Evolutionary conservation across 2,113 vertebrate genomes (phyloP).

Genomic region (Odontophorus gujanensis): DNA sequence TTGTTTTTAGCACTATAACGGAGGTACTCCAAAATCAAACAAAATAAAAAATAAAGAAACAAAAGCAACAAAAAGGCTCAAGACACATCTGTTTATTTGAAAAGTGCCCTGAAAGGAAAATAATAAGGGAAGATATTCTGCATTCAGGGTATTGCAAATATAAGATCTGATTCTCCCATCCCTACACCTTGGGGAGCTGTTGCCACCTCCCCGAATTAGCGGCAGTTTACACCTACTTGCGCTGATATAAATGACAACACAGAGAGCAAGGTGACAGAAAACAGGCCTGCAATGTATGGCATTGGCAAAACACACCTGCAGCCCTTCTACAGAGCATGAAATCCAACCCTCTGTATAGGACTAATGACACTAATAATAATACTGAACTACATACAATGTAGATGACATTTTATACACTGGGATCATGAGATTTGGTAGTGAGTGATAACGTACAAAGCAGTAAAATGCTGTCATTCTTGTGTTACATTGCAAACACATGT

Average conservation of each 20-base stretch:
- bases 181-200: not conserved
- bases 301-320: slow-evolving; percentile 9
- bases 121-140: not conserved
- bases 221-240: slow-evolving; percentile 51
- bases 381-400: not conserved
- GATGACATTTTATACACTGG: not conserved
- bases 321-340: not conserved
- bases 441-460: accelerated
- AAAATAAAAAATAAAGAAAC: not conserved
- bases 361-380: not conserved
- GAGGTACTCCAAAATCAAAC: not conserved
- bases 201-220: slow-evolving; percentile 38
- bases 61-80: no score
- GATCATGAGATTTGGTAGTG: not conserved
- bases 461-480: not conserved
- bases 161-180: not conserved
- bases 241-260: not conserved
- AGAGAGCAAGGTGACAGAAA: not conserved
- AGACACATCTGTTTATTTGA: not conserved
- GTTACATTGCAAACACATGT: not conserved
- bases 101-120: not conserved
- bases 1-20: not conserved
- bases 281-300: not conserved
- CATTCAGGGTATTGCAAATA: accelerated
- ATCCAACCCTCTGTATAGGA: not conserved